These are phyloP conservation scores for Eidolon helvum DNA, from an alignment of 2,113 vertebrate species.

Conservation along the genomic window DNA sequence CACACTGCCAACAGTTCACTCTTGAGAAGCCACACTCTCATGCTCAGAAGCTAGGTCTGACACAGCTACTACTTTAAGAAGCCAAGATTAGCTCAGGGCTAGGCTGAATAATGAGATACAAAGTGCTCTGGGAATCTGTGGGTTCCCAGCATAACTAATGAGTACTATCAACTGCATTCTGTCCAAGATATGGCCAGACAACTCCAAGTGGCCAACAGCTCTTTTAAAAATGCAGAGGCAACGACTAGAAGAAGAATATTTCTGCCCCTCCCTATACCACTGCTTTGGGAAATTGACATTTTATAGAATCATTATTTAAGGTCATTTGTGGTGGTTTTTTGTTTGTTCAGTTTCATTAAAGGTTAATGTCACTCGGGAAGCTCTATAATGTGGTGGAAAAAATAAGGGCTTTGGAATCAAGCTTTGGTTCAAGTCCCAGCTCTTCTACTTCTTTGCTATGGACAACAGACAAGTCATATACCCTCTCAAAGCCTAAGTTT, in stretches of 20 bases:
- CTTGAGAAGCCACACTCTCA: not conserved
- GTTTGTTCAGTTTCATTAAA: slow-evolving; percentile 6
- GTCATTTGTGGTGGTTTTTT: not conserved
- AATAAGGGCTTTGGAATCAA: not conserved
- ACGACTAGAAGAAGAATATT: not conserved
- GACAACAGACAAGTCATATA: not conserved
- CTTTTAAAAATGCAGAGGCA: slow-evolving; percentile 6
- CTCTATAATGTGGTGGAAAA: not conserved
- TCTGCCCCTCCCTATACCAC: not conserved
- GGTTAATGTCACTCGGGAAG: not conserved
- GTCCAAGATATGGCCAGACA: not conserved
- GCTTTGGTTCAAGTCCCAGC: not conserved
- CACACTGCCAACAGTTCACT: not conserved
- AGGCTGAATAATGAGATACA: slow-evolving; percentile 46
- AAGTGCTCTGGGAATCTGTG: slow-evolving; percentile 36
- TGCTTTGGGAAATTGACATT: slow-evolving; percentile 33
- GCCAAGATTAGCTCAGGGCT: slow-evolving; percentile 15
- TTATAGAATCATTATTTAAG: slow-evolving; percentile 16
- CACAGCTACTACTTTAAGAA: slow-evolving; percentile 50
- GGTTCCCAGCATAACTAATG: slow-evolving; percentile 40
- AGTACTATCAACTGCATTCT: not conserved
- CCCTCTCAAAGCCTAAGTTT: not conserved
- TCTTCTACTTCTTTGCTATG: not conserved
- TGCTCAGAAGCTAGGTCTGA: slow-evolving; percentile 20
- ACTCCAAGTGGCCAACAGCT: not conserved